Evolutionary conservation across 2,888 invertebrate genomes (phyloP), one percentile per base, ranked within the genome.

Genomic region (Molorchus minor): DNA sequence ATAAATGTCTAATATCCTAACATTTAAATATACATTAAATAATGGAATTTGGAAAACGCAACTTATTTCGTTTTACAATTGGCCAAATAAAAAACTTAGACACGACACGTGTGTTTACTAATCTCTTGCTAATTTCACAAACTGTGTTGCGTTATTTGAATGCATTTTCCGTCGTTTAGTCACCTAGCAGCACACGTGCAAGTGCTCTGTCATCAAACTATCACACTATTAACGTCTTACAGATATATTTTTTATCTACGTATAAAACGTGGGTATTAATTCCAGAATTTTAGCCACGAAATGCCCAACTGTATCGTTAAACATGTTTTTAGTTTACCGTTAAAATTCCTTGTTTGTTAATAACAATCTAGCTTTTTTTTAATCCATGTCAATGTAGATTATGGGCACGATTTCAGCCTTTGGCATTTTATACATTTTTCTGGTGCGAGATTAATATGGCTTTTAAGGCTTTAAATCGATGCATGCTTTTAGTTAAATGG

Each of bases 101-200:
- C 40, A 40, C 40, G 40, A 19, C 19, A 19, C 7, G 29, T 15
- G 2, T 45, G 30, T 25, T 16, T 45, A 16, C 16, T 10, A 45
- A 45, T 7, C 3, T 45, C 16, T n/a, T 45, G 10, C 30, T n/a
- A 15, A 30, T 45, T 45, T 30, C 45, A 45, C 45, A 45, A 17
- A 30, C 17, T 45, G 4, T 30, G 29, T 45, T 45, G n/a, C 45
- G 30, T 45, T 17, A 12, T 8, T 16, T 29, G 45, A 45, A 45
- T 45, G 36, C 36, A 49, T 49, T 49, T 49, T 49, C 21, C 20
- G 35, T n/a, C 25, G 49, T 49, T 49, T 49, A 49, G 38, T 49
- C 49, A 49, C 10, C 38, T 12, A 38, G 38, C 13, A 7, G 12
- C 5, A 49, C 49, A 38, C 38, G 49, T 49, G 49, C 30, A 12